A percentile compares a stretch with the other conserved stretches of the same genome.
phyloP scores from a whole-genome alignment of 2,797 vertebrate species.

The Takifugu ocellatus region DNA sequence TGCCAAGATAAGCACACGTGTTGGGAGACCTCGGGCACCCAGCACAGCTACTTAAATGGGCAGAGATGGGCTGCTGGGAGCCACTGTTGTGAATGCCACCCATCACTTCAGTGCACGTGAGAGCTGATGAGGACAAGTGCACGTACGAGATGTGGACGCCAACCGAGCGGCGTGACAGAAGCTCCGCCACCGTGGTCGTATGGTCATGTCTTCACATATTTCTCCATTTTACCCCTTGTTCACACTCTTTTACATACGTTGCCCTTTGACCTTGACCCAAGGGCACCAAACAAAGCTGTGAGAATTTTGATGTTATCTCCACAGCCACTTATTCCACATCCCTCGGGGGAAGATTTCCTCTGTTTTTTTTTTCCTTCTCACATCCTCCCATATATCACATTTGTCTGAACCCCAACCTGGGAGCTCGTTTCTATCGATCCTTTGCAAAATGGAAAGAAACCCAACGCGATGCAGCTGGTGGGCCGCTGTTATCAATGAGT shows the following conservation, averaged over 20 bases:
- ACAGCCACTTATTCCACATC: slow-evolving; percentile 15
- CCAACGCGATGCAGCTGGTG: neutral
- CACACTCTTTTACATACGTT: neutral
- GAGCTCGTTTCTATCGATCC: too few species aligned
- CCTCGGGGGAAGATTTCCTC: slow-evolving; percentile 32
- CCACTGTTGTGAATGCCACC: slow-evolving; percentile 12
- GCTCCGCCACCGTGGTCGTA: slow-evolving; percentile 2
- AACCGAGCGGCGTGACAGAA: slow-evolving; percentile 21
- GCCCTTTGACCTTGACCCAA: neutral
- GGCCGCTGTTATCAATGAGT: neutral
- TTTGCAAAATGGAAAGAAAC: too few species aligned
- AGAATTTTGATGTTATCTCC: slow-evolving; percentile 54
- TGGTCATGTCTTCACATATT: too few species aligned
- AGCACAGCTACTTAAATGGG: neutral
- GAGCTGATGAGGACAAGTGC: slow-evolving; percentile 29
- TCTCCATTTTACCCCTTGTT: neutral
- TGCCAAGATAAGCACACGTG: slow-evolving; percentile 6
- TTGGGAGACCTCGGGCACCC: slow-evolving; percentile 7
- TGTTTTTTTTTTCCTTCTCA: slow-evolving; percentile 18
- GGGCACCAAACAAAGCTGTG: slow-evolving; percentile 35
- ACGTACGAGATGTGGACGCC: slow-evolving; percentile 9
- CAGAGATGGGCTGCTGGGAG: slow-evolving; percentile 4
- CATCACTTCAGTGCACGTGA: slow-evolving; percentile 26
- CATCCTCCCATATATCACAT: too few species aligned
- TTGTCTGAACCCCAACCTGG: too few species aligned